phyloP scores from a whole-genome alignment of 2,113 vertebrate species.

The Osmerus mordax region DNA sequence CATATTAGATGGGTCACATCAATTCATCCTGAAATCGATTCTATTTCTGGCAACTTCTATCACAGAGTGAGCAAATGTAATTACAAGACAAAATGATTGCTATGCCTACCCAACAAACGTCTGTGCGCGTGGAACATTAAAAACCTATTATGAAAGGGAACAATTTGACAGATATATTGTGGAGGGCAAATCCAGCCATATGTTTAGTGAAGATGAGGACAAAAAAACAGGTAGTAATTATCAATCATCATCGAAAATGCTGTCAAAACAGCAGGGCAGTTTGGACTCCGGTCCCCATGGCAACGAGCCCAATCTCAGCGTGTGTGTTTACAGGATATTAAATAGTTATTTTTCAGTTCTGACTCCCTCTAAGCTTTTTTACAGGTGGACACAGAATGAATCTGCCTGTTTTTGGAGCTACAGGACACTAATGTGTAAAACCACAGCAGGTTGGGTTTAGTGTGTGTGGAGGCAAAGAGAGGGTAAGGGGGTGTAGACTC shows the following conservation, averaged over 20 bases:
- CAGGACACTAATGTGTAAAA: neutral
- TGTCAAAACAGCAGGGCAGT: slow-evolving; percentile 54
- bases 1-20: slow-evolving; percentile 45
- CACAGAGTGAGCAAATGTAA: slow-evolving; percentile 65
- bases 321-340: slow-evolving; percentile 61
- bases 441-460: neutral
- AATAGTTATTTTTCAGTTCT: slow-evolving; percentile 48
- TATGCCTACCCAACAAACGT: slow-evolving; percentile 52
- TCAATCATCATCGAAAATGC: slow-evolving; percentile 69
- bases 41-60: slow-evolving; percentile 55
- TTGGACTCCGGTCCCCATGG: slow-evolving; percentile 65
- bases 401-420: neutral
- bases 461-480: slow-evolving; percentile 18
- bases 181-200: slow-evolving; percentile 62
- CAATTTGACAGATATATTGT: slow-evolving; percentile 59
- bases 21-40: slow-evolving; percentile 57
- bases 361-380: slow-evolving; percentile 34
- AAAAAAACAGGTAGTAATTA: slow-evolving; percentile 71
- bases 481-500: no score
- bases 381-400: neutral
- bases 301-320: slow-evolving; percentile 58
- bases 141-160: slow-evolving; percentile 69
- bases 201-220: slow-evolving; percentile 59
- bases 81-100: slow-evolving; percentile 47
- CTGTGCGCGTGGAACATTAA: slow-evolving; percentile 52